Conservation (phyloP, 2,113 vertebrate genomes). For the Emydura subglobosa region DNA sequence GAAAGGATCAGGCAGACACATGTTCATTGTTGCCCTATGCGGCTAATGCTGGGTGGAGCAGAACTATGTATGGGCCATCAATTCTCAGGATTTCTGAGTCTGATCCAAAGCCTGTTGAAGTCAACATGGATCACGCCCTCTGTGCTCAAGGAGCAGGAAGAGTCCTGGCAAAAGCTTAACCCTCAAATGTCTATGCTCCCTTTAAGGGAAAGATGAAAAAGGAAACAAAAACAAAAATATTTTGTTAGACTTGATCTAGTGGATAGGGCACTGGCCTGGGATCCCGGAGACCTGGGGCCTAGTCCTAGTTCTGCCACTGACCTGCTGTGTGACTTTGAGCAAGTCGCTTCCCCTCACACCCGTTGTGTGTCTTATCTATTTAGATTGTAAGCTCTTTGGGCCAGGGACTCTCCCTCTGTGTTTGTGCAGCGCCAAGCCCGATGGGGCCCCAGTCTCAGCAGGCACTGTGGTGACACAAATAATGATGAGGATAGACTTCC, state of each 20-base stretch:
- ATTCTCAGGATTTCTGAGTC: background rate
- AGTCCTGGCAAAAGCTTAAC: background rate
- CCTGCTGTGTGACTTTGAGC: background rate
- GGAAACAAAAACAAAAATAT: background rate
- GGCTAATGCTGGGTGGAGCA: background rate
- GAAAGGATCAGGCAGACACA: background rate
- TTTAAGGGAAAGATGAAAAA: background rate
- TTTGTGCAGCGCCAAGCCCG: background rate
- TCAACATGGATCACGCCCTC: background rate
- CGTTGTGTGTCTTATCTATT: background rate
- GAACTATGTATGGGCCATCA: background rate
- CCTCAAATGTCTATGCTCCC: background rate
- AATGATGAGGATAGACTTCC: background rate
- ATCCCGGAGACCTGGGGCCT: background rate
- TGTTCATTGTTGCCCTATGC: background rate
- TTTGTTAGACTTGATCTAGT: background rate
- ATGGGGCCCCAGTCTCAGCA: background rate
- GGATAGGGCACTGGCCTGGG: background rate
- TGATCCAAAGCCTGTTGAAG: background rate
- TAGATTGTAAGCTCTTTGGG: background rate
- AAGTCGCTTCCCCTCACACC: background rate
- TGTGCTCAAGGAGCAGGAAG: background rate
- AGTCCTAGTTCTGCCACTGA: background rate
- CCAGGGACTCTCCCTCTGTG: background rate
- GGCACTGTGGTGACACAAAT: background rate